Conservation (phyloP, 2,113 vertebrate species). For the Psephotus haematonotus region DNA sequence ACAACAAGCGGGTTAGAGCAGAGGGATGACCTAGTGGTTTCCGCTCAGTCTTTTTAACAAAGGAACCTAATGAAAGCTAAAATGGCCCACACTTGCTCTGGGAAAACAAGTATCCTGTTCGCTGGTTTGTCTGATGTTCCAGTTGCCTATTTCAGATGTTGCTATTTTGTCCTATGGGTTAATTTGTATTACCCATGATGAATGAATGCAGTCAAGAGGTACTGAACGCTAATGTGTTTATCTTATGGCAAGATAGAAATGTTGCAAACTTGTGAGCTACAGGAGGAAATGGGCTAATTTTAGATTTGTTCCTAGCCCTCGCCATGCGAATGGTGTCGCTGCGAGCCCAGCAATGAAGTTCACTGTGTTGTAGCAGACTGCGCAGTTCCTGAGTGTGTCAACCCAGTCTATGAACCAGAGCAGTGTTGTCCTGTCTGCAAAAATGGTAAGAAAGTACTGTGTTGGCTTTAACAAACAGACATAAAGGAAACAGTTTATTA, state of each 20-base stretch:
- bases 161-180: background rate
- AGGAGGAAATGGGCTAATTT: slow-evolving; percentile 78
- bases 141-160: background rate
- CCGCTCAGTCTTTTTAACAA: background rate
- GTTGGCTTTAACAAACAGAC: slow-evolving; percentile 70
- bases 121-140: background rate
- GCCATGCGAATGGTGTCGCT: slow-evolving; percentile 98
- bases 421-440: slow-evolving; percentile 99
- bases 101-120: background rate
- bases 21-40: background rate
- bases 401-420: slow-evolving; percentile 98
- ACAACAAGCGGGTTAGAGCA: background rate
- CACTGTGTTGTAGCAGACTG: slow-evolving; percentile 99
- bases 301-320: slow-evolving; percentile 86
- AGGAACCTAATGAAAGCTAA: background rate
- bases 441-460: slow-evolving; percentile 88
- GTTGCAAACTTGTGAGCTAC: slow-evolving; percentile 70
- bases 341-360: slow-evolving; percentile 99
- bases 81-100: fast-evolving
- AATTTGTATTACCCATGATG: background rate
- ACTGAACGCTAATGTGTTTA: slow-evolving; percentile 61
- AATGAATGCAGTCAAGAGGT: slow-evolving; percentile 22
- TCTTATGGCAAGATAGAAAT: slow-evolving; percentile 72
- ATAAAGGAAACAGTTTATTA: slow-evolving; percentile 3
- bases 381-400: slow-evolving; percentile 98